Conservation (phyloP, 2,113 vertebrate genomes). For the Crotalus horridus region DNA sequence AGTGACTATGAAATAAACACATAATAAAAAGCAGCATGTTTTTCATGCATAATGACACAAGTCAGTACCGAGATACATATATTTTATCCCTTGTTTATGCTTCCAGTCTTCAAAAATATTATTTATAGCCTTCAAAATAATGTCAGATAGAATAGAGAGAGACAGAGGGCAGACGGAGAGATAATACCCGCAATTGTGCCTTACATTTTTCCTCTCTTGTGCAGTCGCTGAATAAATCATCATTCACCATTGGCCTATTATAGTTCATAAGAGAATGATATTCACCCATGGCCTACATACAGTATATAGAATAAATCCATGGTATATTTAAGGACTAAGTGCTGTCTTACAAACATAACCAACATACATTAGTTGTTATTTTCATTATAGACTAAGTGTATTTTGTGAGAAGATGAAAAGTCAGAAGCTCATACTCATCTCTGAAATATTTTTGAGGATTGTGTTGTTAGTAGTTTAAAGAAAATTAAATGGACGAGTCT, state of each 20-base stretch:
- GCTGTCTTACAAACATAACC: background rate
- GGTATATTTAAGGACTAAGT: background rate
- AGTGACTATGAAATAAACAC: background rate
- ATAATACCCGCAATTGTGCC: background rate
- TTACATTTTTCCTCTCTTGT: background rate
- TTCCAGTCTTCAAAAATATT: background rate
- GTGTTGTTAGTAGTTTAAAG: background rate
- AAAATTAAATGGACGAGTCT: background rate
- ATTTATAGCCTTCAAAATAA: background rate
- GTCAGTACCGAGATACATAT: background rate
- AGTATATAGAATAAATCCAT: background rate
- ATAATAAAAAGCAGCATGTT: background rate
- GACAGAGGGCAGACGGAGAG: background rate
- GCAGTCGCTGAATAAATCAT: background rate
- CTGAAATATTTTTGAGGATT: background rate
- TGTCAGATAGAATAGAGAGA: background rate
- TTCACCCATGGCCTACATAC: background rate
- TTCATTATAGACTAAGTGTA: background rate
- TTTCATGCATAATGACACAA: background rate
- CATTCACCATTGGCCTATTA: background rate
- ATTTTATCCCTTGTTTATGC: background rate
- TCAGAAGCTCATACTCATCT: background rate
- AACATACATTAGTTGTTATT: background rate
- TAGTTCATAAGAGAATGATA: background rate
- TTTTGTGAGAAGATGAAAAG: background rate